Conservation (phyloP, 2,113 vertebrate genomes). For the Morone chrysops region DNA sequence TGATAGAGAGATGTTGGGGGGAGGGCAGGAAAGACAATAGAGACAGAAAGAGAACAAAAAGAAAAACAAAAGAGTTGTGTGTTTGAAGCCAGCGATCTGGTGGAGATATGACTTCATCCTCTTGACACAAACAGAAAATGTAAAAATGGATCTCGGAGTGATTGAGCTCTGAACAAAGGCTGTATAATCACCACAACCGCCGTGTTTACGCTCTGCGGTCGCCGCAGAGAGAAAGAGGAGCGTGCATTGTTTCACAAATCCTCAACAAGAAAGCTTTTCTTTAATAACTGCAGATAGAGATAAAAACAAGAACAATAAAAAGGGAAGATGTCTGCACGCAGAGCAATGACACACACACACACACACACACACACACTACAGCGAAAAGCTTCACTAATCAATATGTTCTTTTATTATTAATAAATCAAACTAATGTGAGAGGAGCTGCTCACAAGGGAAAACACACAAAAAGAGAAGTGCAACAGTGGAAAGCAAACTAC, state of each 20-base stretch:
- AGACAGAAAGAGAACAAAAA: neutral
- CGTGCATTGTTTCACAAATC: constrained; percentile 23
- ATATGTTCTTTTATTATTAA: neutral
- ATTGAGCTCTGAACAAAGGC: constrained; percentile 32
- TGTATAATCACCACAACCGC: neutral
- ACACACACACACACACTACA: neutral
- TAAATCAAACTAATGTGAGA: neutral
- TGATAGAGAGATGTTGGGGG: neutral
- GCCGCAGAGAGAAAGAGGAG: neutral
- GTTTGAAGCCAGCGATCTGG: neutral
- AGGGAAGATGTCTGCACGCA: neutral
- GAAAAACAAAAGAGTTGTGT: neutral
- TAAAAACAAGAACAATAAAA: neutral
- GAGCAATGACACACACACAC: neutral
- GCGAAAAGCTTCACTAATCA: neutral
- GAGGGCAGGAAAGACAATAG: constrained; percentile 7
- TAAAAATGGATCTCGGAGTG: constrained; percentile 5
- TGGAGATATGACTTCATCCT: constrained; percentile 19
- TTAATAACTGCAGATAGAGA: neutral
- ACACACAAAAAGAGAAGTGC: too few species aligned
- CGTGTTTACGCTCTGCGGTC: neutral
- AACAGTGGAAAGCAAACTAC: too few species aligned
- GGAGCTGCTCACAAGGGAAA: neutral
- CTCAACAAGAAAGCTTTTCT: neutral
- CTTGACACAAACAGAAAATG: constrained; percentile 1